Base-by-base conservation (phyloP, 2,888 invertebrate species). In the Empis livida region DNA sequence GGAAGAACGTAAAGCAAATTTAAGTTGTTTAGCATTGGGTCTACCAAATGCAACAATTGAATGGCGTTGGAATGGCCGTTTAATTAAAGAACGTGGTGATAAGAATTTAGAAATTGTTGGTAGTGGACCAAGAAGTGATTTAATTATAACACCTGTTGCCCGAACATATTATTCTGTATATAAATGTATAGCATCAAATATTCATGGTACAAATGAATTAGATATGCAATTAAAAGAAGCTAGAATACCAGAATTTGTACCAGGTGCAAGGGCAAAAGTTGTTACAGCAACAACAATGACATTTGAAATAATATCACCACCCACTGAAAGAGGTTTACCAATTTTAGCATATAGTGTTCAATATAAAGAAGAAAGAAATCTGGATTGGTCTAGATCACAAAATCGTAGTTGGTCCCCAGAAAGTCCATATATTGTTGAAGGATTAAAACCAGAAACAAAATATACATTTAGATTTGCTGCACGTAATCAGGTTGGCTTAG, bases 1-100 rank as follows among this genome's bases (percentile, higher is more conserved):
- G 92, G 81, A 84, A 43, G 75, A 79, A 38, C 77, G 77, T 56
- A 80, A 83, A 1, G 87, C 84, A 2, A 93, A 93, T 65, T 73
- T 93, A 8, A 87, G 85, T 50, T 93, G 93, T 62, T 73, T 87
- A 42, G 90, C 91, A n/a, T 86, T 89, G 67, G 78, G 81, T 61
- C 77, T 93, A 58, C 93, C 93, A 4, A 93, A 93, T 64, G 93
- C 93, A 1, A 92, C 92, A 9, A 89, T 93, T 56, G 79, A 80
- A 61, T 93, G 92, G 92, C 78, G 77, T 65, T 78, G 72, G 66
- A 77, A 74, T 50, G 76, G 77, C 32, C 62, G 68, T 42, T 74
- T 74, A 50, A 62, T 79, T 23, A 68, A 72, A 50, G 76, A 77
- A 53, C 49, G 60, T 14, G 61, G 58, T 32, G 75, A 76, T 42